Base-by-base conservation (phyloP, 2,113 vertebrate species). In the Mus pahari region DNA sequence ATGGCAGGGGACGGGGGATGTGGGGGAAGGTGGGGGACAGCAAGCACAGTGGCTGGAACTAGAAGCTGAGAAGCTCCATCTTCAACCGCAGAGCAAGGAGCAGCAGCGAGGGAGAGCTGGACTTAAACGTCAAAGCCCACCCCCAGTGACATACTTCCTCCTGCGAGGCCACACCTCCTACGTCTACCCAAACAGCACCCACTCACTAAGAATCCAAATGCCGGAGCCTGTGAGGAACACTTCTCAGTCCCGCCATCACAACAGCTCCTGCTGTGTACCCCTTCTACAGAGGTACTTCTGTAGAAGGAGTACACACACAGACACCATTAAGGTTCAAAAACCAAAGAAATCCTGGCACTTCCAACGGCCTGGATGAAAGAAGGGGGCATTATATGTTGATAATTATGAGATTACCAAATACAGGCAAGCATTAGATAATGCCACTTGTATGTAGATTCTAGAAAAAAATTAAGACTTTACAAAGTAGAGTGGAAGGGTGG, bases 21-120 rank as follows among this genome's bases (percentile, higher is more conserved):
- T 2, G 39, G 74, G 0, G 10, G 26, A 24, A 3, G 9, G 9
- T 8, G 19, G 3, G 20, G 19, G 11, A 7, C 22, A 45, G 14
- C 39, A 42, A 45, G 42, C 22, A 6, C 45, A 39, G 75, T 53
- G 28, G 28, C 45, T 33, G 75, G 28, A 10, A 45, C 75, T 33
- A 28, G 16, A 75, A 28, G 42, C 42, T 48, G 26, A 31, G 24
- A 48, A 48, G 4, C 48, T 24, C 48, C 12, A 77, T 7, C 74
- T 48, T 14, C 12, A 45, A 48, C 42, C 42, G 7, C 64, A 28
- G 42, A 28, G 74, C 74, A 48, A 12, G 74, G 45, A 31, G 74
- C 42, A 77, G 13, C 73, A 14, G 5, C 0, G 11, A 39, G 12
- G 6, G 12, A 75, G 74, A 45, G 26, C 73, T 7, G 74, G 42